These are phyloP conservation scores for Argyresthia goedartella DNA, from an alignment of 2,888 invertebrate genomes.

Conservation along the genomic window DNA sequence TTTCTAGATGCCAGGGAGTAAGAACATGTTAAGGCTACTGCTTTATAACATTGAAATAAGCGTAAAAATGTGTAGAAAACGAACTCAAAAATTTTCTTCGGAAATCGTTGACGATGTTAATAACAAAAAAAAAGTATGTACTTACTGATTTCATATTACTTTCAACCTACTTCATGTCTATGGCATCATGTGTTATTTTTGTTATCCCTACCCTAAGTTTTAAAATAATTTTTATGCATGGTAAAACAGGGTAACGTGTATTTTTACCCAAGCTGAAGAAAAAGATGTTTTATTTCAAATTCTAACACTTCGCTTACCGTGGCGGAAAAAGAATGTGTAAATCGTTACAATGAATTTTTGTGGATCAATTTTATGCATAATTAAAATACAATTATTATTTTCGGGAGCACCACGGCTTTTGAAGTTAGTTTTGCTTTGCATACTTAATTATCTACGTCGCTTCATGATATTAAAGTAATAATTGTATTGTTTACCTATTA, in stretches of 20 bases:
- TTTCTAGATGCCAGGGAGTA: too few relatives aligned
- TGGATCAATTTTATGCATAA: slow-evolving; percentile 21
- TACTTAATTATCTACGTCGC: slow-evolving; percentile 4
- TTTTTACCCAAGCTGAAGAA: slow-evolving; percentile 8
- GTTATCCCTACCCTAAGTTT: background rate
- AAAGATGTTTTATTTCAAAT: background rate
- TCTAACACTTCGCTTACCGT: background rate
- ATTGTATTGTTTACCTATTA: slow-evolving; percentile 3
- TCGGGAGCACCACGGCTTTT: slow-evolving; percentile 43
- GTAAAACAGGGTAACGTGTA: slow-evolving; percentile 42
- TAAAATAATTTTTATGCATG: slow-evolving; percentile 25
- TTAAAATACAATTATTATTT: slow-evolving; percentile 22
- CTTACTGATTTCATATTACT: background rate
- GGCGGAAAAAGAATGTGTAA: background rate
- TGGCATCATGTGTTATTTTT: slow-evolving; percentile 5
- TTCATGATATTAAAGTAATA: slow-evolving; percentile 5
- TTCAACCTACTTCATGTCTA: slow-evolving; percentile 4
- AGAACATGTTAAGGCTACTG: too few relatives aligned
- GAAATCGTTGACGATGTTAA: too few relatives aligned
- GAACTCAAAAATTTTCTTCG: too few relatives aligned
- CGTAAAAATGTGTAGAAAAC: too few relatives aligned
- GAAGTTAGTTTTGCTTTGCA: slow-evolving; percentile 9
- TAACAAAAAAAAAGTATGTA: too few relatives aligned
- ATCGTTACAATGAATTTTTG: slow-evolving; percentile 30
- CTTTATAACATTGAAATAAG: too few relatives aligned